Evolutionary conservation across 2,113 vertebrate species (phyloP).

Genomic region (Petrocephalus zakoni): DNA sequence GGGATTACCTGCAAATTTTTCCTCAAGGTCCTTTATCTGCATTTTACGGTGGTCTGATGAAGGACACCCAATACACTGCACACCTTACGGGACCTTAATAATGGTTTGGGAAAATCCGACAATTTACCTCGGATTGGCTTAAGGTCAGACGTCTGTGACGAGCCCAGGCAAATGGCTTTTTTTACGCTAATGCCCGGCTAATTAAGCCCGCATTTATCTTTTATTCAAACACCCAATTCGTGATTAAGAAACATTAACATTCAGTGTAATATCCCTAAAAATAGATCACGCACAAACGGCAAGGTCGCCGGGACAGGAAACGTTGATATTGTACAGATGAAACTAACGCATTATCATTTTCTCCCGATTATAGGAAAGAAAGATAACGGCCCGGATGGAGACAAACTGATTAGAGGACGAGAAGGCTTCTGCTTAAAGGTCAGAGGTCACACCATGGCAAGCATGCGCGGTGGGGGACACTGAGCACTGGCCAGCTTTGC

Average conservation of each 20-base stretch:
- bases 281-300: neutral
- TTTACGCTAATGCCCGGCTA: conserved; percentile 40
- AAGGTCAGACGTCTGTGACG: neutral
- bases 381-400: neutral
- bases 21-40: neutral
- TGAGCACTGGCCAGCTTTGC: neutral
- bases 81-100: neutral
- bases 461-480: neutral
- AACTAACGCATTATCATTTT: neutral
- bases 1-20: neutral
- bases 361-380: neutral
- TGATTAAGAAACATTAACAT: conserved; percentile 45
- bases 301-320: neutral
- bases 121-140: neutral
- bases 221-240: conserved; percentile 43
- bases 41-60: neutral
- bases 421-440: neutral
- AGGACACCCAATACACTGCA: neutral
- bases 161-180: conserved; percentile 17
- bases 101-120: neutral
- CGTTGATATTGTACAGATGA: neutral
- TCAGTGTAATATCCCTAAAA: conserved; percentile 29
- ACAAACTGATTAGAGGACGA: neutral
- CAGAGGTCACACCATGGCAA: neutral
- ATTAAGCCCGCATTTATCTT: conserved; percentile 32